Conservation (phyloP, 2,797 vertebrate genomes). For the Rhynchotus rufescens region DNA sequence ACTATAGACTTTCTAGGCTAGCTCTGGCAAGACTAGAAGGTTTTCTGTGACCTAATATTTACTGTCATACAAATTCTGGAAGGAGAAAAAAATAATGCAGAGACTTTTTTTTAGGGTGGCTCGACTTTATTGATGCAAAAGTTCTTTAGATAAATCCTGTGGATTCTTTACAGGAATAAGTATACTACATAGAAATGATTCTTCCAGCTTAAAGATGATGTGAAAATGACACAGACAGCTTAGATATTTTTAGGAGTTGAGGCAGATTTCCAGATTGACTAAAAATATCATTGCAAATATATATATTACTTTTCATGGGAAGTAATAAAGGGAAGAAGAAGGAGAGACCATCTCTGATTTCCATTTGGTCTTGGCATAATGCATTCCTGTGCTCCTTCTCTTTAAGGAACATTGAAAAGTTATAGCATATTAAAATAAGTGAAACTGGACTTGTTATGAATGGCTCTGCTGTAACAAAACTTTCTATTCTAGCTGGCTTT, state of each 20-base stretch:
- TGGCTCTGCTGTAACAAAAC: background rate
- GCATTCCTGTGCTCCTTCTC: background rate
- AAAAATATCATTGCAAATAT: background rate
- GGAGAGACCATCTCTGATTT: background rate
- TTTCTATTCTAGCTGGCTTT: background rate
- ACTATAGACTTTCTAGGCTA: too few relatives aligned
- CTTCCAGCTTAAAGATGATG: background rate
- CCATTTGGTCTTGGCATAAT: background rate
- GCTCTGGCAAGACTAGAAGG: background rate
- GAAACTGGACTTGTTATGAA: background rate
- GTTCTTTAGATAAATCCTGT: background rate
- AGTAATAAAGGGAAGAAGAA: background rate
- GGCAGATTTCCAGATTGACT: background rate
- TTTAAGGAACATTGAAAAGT: background rate
- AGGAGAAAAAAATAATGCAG: background rate
- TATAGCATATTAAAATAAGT: background rate
- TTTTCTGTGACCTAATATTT: background rate
- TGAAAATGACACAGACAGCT: background rate
- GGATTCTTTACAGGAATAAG: background rate
- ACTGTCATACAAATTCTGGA: background rate
- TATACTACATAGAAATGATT: background rate
- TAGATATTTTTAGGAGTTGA: rapidly evolving
- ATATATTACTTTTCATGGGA: background rate
- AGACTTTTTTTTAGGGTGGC: background rate
- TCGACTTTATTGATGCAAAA: background rate